Base-by-base conservation (phyloP, 64 coral and sea anemone genomes). In the Stichodactyla helianthus region DNA sequence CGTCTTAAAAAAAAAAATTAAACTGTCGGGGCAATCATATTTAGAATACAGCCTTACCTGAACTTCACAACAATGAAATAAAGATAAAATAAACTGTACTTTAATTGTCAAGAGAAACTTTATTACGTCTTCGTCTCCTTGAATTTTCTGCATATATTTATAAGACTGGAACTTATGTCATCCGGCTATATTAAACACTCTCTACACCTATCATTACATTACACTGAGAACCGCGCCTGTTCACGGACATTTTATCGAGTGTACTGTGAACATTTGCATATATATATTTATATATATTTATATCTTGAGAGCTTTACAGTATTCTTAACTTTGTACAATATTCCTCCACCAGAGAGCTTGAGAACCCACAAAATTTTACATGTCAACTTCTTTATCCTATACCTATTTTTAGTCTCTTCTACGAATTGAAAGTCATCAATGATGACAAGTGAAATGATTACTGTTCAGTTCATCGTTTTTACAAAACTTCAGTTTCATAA, bases 241-340 rank as follows among this genome's bases (percentile, higher is more conserved):
- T 44, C 35, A 44, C 35, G 35, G 35, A 44, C 61, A 51, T 54
- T n/a, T 22, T 6, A 61, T 61, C 74, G 83, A 27, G 56, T 76
- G 27, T 74, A 27, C n/a, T 10, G 4, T 26, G 23, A n/a, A 74
- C n/a, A n/a, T 10, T 74, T 31, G 8, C 10, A 19, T 74, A 74
- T 74, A 74, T 89, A 89, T 89, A 83, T 89, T 74, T 74, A 74
- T 74, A 77, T 89, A 89, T 58, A 89, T 89, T 89, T 84, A 55
- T 83, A 89, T 82, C 76, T 89, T 83, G 68, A 89, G 61, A 89
- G 74, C 88, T 62, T 59, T 89, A 89, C 71, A 71, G 82, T 64
- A 77, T 12, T 87, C 31, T 84, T 84, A 84, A 76, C 71, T 89
- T 82, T 89, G 88, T 89, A 89, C 88, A 89, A 89, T 82, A 71